Conservation (phyloP, 2,113 vertebrate genomes). For the Pleuronectes platessa region DNA sequence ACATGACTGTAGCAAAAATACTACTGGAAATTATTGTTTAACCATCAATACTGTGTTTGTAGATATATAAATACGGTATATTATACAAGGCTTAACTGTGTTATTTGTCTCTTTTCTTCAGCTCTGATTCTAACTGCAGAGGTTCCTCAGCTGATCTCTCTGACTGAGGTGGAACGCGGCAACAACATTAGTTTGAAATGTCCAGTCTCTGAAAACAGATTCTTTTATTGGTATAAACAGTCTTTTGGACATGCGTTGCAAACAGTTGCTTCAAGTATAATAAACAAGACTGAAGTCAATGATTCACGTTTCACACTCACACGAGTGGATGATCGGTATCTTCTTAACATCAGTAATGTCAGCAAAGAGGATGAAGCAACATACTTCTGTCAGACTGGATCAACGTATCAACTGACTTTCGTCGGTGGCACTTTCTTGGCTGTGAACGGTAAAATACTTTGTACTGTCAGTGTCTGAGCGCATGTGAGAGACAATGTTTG, state of each 20-base stretch:
- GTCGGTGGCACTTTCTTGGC: background rate
- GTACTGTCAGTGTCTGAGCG: background rate
- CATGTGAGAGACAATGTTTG: background rate
- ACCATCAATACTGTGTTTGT: too few relatives aligned
- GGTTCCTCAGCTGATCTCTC: background rate
- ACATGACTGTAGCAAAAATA: background rate
- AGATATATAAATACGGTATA: background rate
- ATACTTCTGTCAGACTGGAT: conserved; percentile 55
- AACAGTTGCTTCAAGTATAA: background rate
- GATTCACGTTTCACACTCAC: conserved; percentile 2
- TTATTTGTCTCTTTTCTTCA: conserved; percentile 27
- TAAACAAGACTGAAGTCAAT: rapidly evolving
- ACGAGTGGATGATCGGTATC: rapidly evolving
- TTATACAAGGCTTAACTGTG: background rate
- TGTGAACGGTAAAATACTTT: conserved; percentile 58
- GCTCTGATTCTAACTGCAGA: conserved; percentile 4
- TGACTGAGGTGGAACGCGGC: conserved; percentile 33
- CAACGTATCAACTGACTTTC: rapidly evolving
- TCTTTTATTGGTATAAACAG: conserved; percentile 53
- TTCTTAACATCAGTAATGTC: conserved; percentile 43
- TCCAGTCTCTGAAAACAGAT: background rate
- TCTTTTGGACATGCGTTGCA: conserved; percentile 32
- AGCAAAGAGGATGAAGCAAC: conserved; percentile 64
- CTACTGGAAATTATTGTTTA: too few relatives aligned
- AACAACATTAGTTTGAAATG: conserved; percentile 42